A percentile compares a stretch with the other conserved stretches of the same genome.
Evolutionary conservation across 2,113 vertebrate species (phyloP).

Genomic region (Platichthys flesus): DNA sequence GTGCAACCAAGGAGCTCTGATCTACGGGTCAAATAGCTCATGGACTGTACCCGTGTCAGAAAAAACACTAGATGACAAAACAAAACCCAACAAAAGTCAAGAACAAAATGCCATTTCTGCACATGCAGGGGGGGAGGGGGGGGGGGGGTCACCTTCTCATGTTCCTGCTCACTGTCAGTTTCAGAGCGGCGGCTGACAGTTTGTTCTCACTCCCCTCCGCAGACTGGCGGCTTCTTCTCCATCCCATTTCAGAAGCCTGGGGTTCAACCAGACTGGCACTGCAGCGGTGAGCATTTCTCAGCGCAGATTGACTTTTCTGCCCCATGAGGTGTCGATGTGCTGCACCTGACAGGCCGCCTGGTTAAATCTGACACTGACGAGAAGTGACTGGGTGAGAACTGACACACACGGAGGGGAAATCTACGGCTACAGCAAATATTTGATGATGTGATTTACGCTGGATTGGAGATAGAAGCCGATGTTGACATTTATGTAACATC

Average conservation of each 20-base stretch:
- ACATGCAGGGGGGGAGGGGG: constrained; percentile 25
- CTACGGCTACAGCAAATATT: constrained; percentile 79
- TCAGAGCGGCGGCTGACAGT: constrained; percentile 41
- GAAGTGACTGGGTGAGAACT: constrained; percentile 66
- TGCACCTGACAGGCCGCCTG: constrained; percentile 75
- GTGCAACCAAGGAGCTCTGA: not conserved
- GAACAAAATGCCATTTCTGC: constrained; percentile 22
- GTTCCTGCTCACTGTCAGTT: constrained; percentile 23
- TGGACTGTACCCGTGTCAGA: not conserved
- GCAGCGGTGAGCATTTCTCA: constrained; percentile 68
- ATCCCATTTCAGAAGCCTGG: constrained; percentile 40
- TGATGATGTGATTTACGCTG: constrained; percentile 77
- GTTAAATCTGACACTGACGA: constrained; percentile 76
- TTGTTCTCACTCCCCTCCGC: constrained; percentile 49
- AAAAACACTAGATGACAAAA: not conserved
- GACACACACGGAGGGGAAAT: constrained; percentile 62
- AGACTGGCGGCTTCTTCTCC: constrained; percentile 29
- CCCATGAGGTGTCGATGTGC: constrained; percentile 73
- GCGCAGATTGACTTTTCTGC: constrained; percentile 72
- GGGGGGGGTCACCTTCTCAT: constrained; percentile 47
- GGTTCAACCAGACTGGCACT: constrained; percentile 54
- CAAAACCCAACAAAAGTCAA: not conserved
- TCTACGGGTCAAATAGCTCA: not conserved
- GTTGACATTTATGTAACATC: constrained; percentile 76
- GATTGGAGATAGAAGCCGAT: constrained; percentile 67